phyloP scores from a whole-genome alignment of 1,140 invertebrate genomes.

The Drosophila baimaii region DNA sequence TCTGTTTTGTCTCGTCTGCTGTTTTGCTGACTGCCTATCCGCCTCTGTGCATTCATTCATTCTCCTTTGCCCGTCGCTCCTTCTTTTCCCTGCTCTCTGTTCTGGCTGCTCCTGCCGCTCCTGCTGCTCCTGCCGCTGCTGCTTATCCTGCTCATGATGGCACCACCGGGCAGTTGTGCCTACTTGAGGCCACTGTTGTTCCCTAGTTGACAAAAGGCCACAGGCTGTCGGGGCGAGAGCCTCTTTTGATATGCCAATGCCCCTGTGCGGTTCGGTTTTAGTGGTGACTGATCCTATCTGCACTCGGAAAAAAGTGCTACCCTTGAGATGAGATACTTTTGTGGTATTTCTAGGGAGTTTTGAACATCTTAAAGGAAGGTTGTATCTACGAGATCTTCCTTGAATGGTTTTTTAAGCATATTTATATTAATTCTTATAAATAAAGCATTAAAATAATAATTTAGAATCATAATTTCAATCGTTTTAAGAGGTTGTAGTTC shows the following conservation, averaged over 20 bases:
- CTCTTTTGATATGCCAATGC: constrained; percentile 22
- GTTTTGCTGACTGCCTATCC: constrained; percentile 32
- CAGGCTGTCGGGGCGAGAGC: constrained; percentile 12
- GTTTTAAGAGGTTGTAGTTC: not conserved
- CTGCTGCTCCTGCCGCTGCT: constrained; percentile 19
- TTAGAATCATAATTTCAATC: not conserved
- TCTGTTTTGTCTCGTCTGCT: constrained; percentile 58
- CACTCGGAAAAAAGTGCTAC: constrained; percentile 12
- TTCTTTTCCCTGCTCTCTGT: not conserved
- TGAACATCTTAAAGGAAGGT: not conserved
- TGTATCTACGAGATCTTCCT: too few relatives aligned
- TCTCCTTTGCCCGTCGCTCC: constrained; percentile 1
- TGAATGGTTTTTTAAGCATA: too few relatives aligned
- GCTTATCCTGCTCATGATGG: constrained; percentile 35
- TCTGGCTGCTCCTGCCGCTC: constrained; percentile 6
- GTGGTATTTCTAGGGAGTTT: not conserved
- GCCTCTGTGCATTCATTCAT: constrained; percentile 26
- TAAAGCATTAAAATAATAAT: not conserved
- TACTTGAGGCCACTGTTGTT: constrained; percentile 47
- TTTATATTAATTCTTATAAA: too few relatives aligned
- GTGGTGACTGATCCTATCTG: constrained; percentile 41
- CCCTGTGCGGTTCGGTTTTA: constrained; percentile 35
- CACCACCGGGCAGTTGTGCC: constrained; percentile 48
- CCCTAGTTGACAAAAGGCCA: constrained; percentile 38
- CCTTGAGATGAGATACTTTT: not conserved